phyloP scores from a whole-genome alignment of 2,113 vertebrate genomes.

The Podiceps cristatus region DNA sequence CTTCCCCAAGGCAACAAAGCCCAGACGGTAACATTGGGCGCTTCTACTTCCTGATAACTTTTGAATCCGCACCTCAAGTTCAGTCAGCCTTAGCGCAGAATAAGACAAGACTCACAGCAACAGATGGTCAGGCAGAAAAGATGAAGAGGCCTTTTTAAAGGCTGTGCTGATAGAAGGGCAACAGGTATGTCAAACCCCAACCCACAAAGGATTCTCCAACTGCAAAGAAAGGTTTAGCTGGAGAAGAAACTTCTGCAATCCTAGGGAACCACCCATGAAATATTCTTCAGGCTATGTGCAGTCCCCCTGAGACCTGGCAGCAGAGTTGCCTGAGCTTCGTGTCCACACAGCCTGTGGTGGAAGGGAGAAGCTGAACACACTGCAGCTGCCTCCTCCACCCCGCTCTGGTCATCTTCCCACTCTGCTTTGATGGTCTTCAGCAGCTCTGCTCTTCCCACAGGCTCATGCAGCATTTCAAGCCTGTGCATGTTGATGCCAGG shows the following conservation, averaged over 20 bases:
- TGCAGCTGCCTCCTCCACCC: neutral
- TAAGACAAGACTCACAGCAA: neutral
- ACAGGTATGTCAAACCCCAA: neutral
- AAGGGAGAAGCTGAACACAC: neutral
- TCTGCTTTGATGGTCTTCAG: neutral
- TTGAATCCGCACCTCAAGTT: neutral
- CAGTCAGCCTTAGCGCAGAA: neutral
- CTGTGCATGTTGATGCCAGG: neutral
- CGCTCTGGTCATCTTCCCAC: neutral
- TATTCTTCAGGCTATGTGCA: neutral
- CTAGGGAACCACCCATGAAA: neutral
- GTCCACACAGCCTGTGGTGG: neutral
- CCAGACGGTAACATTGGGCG: neutral
- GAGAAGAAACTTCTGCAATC: neutral
- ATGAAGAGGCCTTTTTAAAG: neutral
- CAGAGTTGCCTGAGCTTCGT: neutral
- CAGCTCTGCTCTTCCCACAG: neutral
- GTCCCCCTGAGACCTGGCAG: neutral
- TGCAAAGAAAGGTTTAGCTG: neutral
- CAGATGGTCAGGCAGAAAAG: neutral
- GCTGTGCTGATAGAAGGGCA: neutral
- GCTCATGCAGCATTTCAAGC: neutral
- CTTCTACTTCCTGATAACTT: neutral
- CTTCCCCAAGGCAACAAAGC: neutral
- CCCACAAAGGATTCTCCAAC: neutral